Evolutionary conservation across 64 coral and sea anemone genomes (phyloP).

Genomic region (Pocillopora damicornis): DNA sequence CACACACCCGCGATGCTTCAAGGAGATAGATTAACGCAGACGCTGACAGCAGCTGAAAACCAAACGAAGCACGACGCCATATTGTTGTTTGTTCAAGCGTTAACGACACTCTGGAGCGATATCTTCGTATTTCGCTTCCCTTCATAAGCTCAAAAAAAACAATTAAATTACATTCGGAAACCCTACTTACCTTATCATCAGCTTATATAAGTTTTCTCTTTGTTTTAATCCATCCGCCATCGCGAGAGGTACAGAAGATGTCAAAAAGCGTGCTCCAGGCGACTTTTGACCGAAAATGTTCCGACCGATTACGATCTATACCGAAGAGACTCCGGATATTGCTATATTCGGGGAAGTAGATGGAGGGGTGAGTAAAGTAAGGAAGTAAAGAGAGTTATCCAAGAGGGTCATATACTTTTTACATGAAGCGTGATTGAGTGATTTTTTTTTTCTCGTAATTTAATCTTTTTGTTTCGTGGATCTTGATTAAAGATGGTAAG

Average conservation of each 20-base stretch:
- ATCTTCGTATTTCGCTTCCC: background rate
- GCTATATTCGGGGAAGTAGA: background rate
- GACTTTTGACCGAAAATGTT: background rate
- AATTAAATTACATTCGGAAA: background rate
- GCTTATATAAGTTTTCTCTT: slow-evolving; percentile 85
- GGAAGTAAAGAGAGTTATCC: too few species aligned
- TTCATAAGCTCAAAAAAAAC: background rate
- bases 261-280: slow-evolving; percentile 7
- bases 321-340: background rate
- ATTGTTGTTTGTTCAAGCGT: background rate
- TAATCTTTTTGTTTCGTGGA: too few species aligned
- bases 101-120: background rate
- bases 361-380: background rate
- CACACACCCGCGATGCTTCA: background rate
- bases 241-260: background rate
- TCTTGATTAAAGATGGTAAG: too few species aligned
- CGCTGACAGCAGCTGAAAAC: background rate
- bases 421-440: too few species aligned
- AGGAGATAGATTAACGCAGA: background rate
- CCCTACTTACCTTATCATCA: slow-evolving; percentile 78
- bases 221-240: slow-evolving; percentile 85
- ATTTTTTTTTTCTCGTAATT: too few species aligned
- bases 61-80: slow-evolving; percentile 28
- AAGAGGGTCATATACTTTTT: too few species aligned
- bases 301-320: background rate